Conservation (phyloP, 2,113 vertebrate species). For the Drymodes brunneopygia region DNA sequence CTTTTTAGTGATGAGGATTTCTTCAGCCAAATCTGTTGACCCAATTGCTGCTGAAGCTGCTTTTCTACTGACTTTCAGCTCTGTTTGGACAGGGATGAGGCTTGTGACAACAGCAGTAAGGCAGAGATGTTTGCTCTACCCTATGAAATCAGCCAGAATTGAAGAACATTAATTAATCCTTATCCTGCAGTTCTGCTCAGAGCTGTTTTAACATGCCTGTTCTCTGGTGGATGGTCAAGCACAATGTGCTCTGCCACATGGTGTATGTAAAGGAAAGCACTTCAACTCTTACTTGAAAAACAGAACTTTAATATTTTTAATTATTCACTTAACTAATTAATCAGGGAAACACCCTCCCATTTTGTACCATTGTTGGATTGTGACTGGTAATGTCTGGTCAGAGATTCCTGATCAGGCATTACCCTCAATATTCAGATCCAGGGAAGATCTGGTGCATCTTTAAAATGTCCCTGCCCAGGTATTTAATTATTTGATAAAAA, state of each 20-base stretch:
- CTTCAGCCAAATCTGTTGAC: constrained; percentile 1
- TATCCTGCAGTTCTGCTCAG: background rate
- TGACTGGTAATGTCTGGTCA: background rate
- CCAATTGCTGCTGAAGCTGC: background rate
- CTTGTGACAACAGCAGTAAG: background rate
- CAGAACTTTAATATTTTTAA: background rate
- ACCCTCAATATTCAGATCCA: background rate
- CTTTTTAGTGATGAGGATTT: background rate
- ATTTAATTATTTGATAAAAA: background rate
- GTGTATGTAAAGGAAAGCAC: background rate
- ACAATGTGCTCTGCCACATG: background rate
- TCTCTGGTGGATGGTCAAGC: background rate
- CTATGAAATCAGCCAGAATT: background rate
- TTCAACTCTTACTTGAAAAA: background rate
- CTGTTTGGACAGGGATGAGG: background rate
- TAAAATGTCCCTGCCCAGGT: background rate
- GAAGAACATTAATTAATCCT: background rate
- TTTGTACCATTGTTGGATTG: background rate
- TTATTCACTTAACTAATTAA: background rate
- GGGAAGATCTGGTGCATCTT: background rate
- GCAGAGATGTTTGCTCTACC: background rate
- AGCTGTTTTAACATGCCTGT: background rate
- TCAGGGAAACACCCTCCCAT: background rate
- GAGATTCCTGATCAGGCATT: background rate
- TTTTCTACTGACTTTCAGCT: background rate